Base-by-base conservation (phyloP, 2,113 vertebrate genomes). In the Brevimyrus niger region DNA sequence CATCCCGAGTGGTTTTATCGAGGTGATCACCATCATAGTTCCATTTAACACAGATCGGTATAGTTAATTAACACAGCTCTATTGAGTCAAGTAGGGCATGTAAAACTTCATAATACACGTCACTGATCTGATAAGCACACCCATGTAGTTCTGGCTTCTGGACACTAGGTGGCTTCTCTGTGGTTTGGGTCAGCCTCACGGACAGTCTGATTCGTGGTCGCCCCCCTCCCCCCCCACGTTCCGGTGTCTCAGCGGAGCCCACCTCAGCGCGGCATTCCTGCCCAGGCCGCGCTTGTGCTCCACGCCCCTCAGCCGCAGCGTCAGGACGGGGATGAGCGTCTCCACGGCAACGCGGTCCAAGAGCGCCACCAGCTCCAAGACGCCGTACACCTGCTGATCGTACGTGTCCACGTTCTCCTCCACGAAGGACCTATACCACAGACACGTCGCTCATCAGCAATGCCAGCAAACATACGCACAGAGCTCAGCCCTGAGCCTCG, bases 241-340 rank as follows among this genome's bases (percentile, higher is more conserved):
- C 35, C 2, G 38, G 50, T 4, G 19, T 42, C 35, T 55, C 50
- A 19, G 35, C 69, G 31, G 4, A 11, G 27, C 38, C 8, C 48
- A 99, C 98, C 98, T 98, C 92, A 97, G 96, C 90, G 95, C 89
- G 15, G 89, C 92, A 90, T 99, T 99, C 93, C 92, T 97, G 92
- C 98, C 98, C 92, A 97, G 94, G 65, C 98, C 98, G 95, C 96
- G 96, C 94, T 97, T 99, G 93, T 93, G 94, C 90, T 99, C 98
- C 0, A 94, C 94, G 91, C 97, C 96, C 92, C 96, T 97, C 93
- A 99, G 94, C 91, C 96, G 94, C 44, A 96, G 94, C 31, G 97
- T 97, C 89, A 99, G 93, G 89, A 93, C 92, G 87, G 98, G 97
- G 92, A 99, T 95, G 89, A 99, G 95, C 85, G 92, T 89, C 82